Percentiles rank a stretch among this genome's conserved stretches.
These are phyloP conservation scores for Drosophila affinis DNA, from an alignment of 2,888 invertebrate genomes.

Conservation along the genomic window DNA sequence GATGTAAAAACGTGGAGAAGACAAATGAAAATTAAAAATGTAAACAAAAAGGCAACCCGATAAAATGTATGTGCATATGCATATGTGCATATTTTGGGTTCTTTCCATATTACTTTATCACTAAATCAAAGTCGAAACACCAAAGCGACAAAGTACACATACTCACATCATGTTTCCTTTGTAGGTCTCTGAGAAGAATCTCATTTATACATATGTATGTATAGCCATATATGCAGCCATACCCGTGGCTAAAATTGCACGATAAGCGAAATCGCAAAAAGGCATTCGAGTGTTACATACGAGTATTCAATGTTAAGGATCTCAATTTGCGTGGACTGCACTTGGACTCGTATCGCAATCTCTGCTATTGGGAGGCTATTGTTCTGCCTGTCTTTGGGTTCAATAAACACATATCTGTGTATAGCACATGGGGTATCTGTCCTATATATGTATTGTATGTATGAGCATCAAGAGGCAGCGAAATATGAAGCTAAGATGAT, in stretches of 20 bases:
- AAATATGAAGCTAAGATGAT: conserved; percentile 15
- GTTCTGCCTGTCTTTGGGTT: conserved; percentile 52
- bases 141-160: not conserved
- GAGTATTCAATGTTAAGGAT: conserved; percentile 68
- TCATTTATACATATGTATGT: not conserved
- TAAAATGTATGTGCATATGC: too few species aligned
- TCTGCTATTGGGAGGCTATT: conserved; percentile 26
- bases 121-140: too few species aligned
- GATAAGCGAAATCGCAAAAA: conserved; percentile 52
- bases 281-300: conserved; percentile 1
- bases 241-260: not conserved
- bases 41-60: too few species aligned
- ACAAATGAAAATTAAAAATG: too few species aligned
- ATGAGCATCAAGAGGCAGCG: conserved; percentile 30
- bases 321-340: conserved; percentile 41
- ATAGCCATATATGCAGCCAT: not conserved
- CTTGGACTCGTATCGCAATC: conserved; percentile 67
- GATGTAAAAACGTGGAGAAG: too few species aligned
- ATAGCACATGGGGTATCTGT: conserved; percentile 78
- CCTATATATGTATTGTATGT: conserved; percentile 9
- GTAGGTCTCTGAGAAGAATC: not conserved
- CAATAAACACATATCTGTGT: conserved; percentile 85
- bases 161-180: too few species aligned
- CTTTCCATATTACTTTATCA: too few species aligned
- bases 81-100: too few species aligned